phyloP scores from a whole-genome alignment of 2,888 invertebrate genomes.

The Taenaris catops region DNA sequence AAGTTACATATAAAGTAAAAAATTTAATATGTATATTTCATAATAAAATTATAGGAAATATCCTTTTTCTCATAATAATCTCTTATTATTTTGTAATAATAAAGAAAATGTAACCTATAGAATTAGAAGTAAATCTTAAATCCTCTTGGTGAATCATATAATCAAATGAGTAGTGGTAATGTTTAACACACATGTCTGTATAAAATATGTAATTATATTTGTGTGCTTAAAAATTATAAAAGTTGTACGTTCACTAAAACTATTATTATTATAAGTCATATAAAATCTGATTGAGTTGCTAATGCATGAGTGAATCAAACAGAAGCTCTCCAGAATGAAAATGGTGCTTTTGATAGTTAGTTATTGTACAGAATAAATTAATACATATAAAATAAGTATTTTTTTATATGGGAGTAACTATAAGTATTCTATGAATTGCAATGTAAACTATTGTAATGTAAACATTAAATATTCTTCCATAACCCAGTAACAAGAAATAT shows the following conservation, averaged over 20 bases:
- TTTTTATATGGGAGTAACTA: conserved; percentile 48
- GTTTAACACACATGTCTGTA: no score
- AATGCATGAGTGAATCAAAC: conserved; percentile 35
- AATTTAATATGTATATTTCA: no score
- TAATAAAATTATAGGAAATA: no score
- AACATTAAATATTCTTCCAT: conserved; percentile 25
- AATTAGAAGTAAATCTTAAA: no score
- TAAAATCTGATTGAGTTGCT: conserved; percentile 35
- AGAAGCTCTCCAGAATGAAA: conserved; percentile 52
- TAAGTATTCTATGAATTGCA: conserved; percentile 32
- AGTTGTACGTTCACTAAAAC: not conserved
- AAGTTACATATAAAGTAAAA: no score
- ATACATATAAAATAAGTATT: conserved; percentile 58
- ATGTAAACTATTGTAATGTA: conserved; percentile 13
- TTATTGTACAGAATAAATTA: conserved; percentile 77
- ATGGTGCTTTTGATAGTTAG: conserved; percentile 78
- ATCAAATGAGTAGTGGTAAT: no score
- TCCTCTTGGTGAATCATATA: no score
- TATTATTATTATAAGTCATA: conserved; percentile 1
- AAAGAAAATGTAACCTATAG: no score
- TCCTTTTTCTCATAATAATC: no score
- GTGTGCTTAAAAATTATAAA: not conserved
- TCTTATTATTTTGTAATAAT: no score
- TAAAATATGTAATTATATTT: no score
- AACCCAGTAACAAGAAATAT: conserved; percentile 11